Evolutionary conservation across 2,113 vertebrate genomes (phyloP), one percentile per base, ranked within the genome.

Genomic region (Festucalex cinctus): DNA sequence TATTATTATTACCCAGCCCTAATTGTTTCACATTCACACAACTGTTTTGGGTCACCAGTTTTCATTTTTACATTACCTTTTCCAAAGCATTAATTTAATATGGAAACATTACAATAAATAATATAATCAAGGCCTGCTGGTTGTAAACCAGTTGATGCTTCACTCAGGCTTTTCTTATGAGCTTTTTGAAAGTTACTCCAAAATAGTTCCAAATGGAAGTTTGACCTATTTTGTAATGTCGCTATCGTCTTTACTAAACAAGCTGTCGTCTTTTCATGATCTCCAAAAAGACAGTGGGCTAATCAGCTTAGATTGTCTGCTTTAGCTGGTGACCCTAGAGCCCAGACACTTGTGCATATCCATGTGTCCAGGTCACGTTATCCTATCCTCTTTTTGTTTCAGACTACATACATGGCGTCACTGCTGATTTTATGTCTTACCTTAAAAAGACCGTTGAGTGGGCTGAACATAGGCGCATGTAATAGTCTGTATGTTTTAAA

Each of bases 301-400:
- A 88, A 90, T 89, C 83, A 85, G 85, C 89, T 90, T 87, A 89
- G 1, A 62, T 77, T 32, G 82, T 84, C 87, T 88, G 78, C 79
- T 76, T 49, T 41, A 75, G 78, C 70, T 80, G 71, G 77, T 77
- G 82, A 87, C 77, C 67, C 54, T 8, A 78, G 83, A 86, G 76
- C 67, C 54, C 6, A 80, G 63, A 79, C 81, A 26, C 73, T 62
- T 66, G 64, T 56, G 56, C 54, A 66, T 41, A 0, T 56, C 65
- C 46, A 68, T 20, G 49, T 80, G 77, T 60, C 46, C 73, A 75
- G 77, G 75, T 79, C 63, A 66, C 32, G 36, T 78, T 68, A 63
- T 71, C 68, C 78, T 36, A 20, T 6, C 24, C 24, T 24, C 5
- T 58, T 58, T 58, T 58, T 19, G 8, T 35, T 13, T 56, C 5